Evolutionary conservation across 2,888 invertebrate species (phyloP), one percentile per base, ranked within the genome.

Genomic region (Resseliella maxima): DNA sequence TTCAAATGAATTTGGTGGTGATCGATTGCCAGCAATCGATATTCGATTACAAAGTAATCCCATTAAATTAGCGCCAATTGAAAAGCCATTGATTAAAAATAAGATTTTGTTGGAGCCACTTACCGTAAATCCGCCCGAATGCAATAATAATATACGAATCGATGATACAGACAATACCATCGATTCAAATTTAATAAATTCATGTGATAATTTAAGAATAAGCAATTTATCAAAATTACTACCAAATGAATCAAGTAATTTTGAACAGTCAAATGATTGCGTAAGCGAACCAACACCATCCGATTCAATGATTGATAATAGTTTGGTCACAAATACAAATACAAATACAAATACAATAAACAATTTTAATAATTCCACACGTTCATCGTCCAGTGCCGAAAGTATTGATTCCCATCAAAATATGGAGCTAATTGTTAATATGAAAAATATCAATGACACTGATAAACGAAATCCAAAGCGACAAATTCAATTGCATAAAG

Each of bases 131-230:
- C 90, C 90, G 89, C 90, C 91, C 91, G 88, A 92, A 92, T 88
- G 90, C 91, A 85, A 92, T 92, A 91, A 91, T 91, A 89, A 92
- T 92, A 91, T 91, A n/a, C 89, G 92, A 10, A 36, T 81, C 81
- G 64, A 86, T 35, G 92, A 92, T 88, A 92, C 92, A 81, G 87
- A 88, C 45, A 92, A 92, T 90, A 89, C 92, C 91, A 91, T 93
- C 90, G 91, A 93, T 88, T 93, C 93, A 15, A 93, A 93, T 88
- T 91, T 95, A 87, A 95, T 95, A 87, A 95, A 95, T 90, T 94
- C 94, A 90, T 94, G 93, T 89, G 94, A 95, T 90, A 94, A 94
- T 91, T 91, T 95, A 86, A 93, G 94, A 27, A 93, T 94, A 38
- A 83, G n/a, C 41, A 83, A 81, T 36, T 1, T 36, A 18, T 81